Percentiles rank a stretch among this genome's conserved stretches.
These are phyloP conservation scores for human (Homo sapiens) DNA, from an alignment of 2,113 vertebrate species.

Conservation along the genomic window GRCh38 chr1:185902501-185903000, in stretches of 20 bases:
- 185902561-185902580: not conserved
- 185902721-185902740: not conserved
- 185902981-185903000: not conserved
- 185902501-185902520: not conserved
- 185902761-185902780: not conserved
- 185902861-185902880: not conserved
- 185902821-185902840: not conserved
- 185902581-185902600: not conserved
- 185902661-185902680: not conserved
- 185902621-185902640: not conserved
- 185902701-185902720: not conserved
- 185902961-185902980: not conserved
- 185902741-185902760: not conserved
- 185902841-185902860: not conserved
- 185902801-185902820: not conserved
- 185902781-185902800: not conserved
- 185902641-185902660: not conserved
- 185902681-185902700: not conserved
- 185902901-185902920: not conserved
- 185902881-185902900: not conserved
- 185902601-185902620: not conserved
- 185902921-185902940: conserved; percentile 9
- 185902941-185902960: not conserved
- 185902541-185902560: not conserved
- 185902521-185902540: not conserved